Percentiles rank a stretch among this genome's conserved stretches.
These are phyloP conservation scores for Tenebrosternarchus preto DNA, from an alignment of 2,113 vertebrate species.

Conservation along the genomic window DNA sequence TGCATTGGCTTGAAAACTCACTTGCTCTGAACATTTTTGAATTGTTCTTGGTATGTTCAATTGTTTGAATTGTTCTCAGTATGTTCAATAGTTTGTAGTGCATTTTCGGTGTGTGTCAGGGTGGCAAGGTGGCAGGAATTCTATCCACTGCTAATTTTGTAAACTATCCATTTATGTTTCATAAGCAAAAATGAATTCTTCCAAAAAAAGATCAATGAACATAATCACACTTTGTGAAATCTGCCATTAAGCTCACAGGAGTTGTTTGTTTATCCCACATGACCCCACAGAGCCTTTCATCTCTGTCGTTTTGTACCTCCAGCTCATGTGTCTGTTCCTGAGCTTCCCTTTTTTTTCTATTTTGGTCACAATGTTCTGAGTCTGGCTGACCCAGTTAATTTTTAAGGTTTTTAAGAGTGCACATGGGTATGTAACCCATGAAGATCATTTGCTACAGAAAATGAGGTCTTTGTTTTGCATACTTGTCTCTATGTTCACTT, in stretches of 20 bases:
- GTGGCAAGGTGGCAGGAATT: background rate
- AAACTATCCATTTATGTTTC: background rate
- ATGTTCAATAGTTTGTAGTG: background rate
- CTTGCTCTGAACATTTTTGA: too few species aligned
- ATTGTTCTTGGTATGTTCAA: background rate
- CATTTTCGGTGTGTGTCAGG: background rate
- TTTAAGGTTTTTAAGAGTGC: background rate
- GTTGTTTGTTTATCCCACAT: background rate
- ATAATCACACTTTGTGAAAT: slow-evolving; percentile 4
- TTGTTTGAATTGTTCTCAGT: background rate
- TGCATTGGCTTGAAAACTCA: too few species aligned
- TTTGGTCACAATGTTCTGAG: slow-evolving; percentile 88
- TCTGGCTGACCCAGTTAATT: slow-evolving; percentile 78
- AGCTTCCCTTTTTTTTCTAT: slow-evolving; percentile 82
- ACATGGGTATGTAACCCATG: background rate
- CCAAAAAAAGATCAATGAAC: background rate
- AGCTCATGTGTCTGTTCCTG: slow-evolving; percentile 87
- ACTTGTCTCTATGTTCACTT: background rate
- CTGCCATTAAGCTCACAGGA: background rate
- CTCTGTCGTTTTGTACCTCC: slow-evolving; percentile 34
- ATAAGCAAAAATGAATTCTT: background rate
- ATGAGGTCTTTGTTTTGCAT: background rate
- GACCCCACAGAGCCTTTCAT: slow-evolving; percentile 39
- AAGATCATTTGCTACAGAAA: too few species aligned
- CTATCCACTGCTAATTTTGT: background rate